Evolutionary conservation across 2,797 vertebrate species (phyloP), one percentile per base, ranked within the genome.

Genomic region (Argya squamiceps): DNA sequence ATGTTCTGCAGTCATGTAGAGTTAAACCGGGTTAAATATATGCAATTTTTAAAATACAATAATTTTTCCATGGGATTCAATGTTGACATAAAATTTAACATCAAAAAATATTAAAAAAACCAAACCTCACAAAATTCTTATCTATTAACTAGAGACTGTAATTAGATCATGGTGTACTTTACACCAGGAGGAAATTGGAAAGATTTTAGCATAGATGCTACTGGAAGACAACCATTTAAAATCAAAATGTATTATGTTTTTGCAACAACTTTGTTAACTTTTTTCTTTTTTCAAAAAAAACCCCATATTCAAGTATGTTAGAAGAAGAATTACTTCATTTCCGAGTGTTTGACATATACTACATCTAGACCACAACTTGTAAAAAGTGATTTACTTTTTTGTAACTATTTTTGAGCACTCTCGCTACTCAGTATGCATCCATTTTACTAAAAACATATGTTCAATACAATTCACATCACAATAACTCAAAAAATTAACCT

Each of bases 1-100:
- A 96, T 97, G 94, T 97, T 96, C 92, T 56, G 83, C 13, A 91
- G 36, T 55, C 55, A 88, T 60, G 93, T 56, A 62, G 5, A 94
- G 92, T 88, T 93, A 89, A 75, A 80, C 16, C 49, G 62, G 41
- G 34, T 90, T 92, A 96, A 96, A 93, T 34, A 84, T 5, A 19
- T 13, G 37, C 74, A 10, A 3, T 19, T 43, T 49, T 56, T 15
- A 1, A 34, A 46, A 22, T 26, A 43, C 3, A 32, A 5, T 18
- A 30, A 11, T 24, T 53, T 94, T 92, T 90, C 58, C 37, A 84
- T 6, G 20, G 15, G 30, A 83, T 88, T 69, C 41, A 81, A 29
- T n/a, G 19, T 7, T 78, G 39, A 89, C 36, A 89, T 27, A 73
- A 10, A 49, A 43, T 21, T 17, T 62, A 36, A 17, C 27, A 23